Percentiles rank a stretch among this genome's conserved stretches.
phyloP scores from a whole-genome alignment of 2,888 invertebrate species.

The Crocallis elinguaria region DNA sequence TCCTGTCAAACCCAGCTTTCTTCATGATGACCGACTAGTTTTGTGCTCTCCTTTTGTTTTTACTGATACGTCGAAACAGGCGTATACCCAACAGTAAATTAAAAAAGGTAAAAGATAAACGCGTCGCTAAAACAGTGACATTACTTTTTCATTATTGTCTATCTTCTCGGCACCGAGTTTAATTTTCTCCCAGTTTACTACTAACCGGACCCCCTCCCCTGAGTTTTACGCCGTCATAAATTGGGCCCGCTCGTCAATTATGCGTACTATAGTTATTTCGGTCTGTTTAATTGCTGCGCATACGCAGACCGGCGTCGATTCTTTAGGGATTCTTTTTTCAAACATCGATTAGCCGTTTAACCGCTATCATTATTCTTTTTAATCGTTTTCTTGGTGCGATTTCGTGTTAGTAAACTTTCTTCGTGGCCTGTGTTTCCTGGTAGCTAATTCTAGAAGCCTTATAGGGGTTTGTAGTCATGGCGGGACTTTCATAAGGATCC shows the following conservation, averaged over 20 bases:
- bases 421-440: not conserved
- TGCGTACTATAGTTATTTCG: slow-evolving; percentile 70
- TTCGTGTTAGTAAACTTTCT: slow-evolving; percentile 14
- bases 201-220: slow-evolving; percentile 29
- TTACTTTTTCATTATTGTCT: not conserved
- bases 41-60: too few species aligned
- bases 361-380: slow-evolving; percentile 39
- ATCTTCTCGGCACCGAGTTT: slow-evolving; percentile 22
- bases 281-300: slow-evolving; percentile 76
- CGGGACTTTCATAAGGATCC: too few species aligned
- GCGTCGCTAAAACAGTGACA: not conserved
- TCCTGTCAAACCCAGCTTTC: too few species aligned
- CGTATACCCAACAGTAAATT: too few species aligned
- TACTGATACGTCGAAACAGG: too few species aligned
- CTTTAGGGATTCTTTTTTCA: slow-evolving; percentile 49
- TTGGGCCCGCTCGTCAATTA: slow-evolving; percentile 71
- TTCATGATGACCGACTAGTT: too few species aligned
- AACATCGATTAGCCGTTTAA: slow-evolving; percentile 42
- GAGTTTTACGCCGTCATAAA: slow-evolving; percentile 62
- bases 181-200: slow-evolving; percentile 21
- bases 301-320: slow-evolving; percentile 52
- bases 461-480: too few species aligned
- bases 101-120: too few species aligned
- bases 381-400: slow-evolving; percentile 31
- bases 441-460: not conserved